phyloP scores from a whole-genome alignment of 2,888 invertebrate genomes.

The Gisinianus flammeolus region DNA sequence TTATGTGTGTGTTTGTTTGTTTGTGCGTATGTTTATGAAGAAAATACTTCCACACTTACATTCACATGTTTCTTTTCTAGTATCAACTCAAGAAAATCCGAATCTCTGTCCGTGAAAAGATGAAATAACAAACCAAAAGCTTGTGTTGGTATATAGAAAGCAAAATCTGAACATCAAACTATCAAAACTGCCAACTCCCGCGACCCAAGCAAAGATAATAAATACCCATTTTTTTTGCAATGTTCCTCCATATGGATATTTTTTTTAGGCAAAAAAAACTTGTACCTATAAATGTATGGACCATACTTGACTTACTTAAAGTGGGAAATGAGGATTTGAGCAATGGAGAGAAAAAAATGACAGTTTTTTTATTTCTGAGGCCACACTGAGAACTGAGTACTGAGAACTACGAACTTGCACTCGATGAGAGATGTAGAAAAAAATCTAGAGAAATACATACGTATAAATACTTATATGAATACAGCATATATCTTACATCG shows the following conservation, averaged over 20 bases:
- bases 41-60: too few relatives aligned
- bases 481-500: background rate
- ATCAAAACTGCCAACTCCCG: too few relatives aligned
- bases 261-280: background rate
- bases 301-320: background rate
- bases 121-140: too few relatives aligned
- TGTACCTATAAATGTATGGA: background rate
- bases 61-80: too few relatives aligned
- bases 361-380: background rate
- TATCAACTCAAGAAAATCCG: too few relatives aligned
- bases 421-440: background rate
- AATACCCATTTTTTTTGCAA: constrained; percentile 13
- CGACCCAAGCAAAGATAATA: background rate
- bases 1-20: too few relatives aligned
- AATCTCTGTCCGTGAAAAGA: too few relatives aligned
- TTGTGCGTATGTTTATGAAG: too few relatives aligned
- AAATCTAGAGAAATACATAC: background rate
- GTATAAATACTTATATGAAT: background rate
- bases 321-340: constrained; percentile 18
- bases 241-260: background rate
- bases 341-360: background rate
- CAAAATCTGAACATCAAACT: too few relatives aligned
- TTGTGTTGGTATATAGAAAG: too few relatives aligned
- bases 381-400: too few relatives aligned
- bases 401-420: background rate